A percentile compares a stretch with the other conserved stretches of the same genome.
These are phyloP conservation scores for Pteria penguin DNA, from an alignment of 2,888 invertebrate genomes.

Conservation along the genomic window DNA sequence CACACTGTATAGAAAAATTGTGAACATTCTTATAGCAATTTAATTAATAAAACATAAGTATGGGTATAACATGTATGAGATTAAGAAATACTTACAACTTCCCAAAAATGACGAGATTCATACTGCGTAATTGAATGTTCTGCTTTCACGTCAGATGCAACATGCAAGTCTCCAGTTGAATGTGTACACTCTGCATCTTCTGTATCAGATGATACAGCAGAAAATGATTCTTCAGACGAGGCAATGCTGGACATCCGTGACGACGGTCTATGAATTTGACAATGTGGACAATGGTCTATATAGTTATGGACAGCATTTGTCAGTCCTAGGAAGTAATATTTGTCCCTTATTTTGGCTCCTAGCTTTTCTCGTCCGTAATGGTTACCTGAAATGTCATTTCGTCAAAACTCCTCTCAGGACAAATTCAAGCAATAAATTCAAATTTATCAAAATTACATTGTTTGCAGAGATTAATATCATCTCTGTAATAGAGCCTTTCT, in stretches of 20 bases:
- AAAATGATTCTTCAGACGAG: neutral
- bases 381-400: slow-evolving; percentile 53
- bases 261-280: slow-evolving; percentile 3
- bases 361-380: slow-evolving; percentile 61
- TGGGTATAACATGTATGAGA: too few relatives aligned
- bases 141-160: neutral
- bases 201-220: neutral
- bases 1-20: too few relatives aligned
- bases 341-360: slow-evolving; percentile 42
- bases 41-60: too few relatives aligned
- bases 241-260: neutral
- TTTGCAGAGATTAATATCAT: too few relatives aligned
- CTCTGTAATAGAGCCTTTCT: too few relatives aligned
- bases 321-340: slow-evolving; percentile 62
- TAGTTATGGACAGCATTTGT: slow-evolving; percentile 51
- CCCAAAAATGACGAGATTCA: slow-evolving; percentile 22
- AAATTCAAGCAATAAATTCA: too few relatives aligned
- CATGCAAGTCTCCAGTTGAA: too few relatives aligned
- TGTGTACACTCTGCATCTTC: slow-evolving; percentile 21
- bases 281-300: slow-evolving; percentile 15
- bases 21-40: too few relatives aligned
- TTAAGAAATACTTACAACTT: slow-evolving; percentile 12
- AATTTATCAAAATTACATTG: too few relatives aligned
- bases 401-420: too few relatives aligned
- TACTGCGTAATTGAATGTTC: too few relatives aligned